Base-by-base conservation (phyloP, 2,113 vertebrate genomes). In the Choloepus hoffmanni region DNA sequence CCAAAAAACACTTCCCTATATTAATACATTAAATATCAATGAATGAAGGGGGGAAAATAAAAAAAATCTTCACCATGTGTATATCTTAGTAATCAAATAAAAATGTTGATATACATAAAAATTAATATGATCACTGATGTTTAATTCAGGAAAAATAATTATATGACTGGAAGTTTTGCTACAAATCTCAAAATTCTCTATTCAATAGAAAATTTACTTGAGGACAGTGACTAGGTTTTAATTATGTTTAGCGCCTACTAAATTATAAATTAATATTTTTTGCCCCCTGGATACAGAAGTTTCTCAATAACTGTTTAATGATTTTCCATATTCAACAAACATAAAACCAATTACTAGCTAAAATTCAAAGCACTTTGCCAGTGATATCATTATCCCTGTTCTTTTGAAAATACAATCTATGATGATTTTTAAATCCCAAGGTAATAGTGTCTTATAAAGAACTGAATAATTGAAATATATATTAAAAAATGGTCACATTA, bases 141-240 rank as follows among this genome's bases (percentile, higher is more conserved):
- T 95, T 83, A 83, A 70, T 83, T 94, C 50, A 88, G 73, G 48
- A 95, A 89, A 89, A 92, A 85, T 0, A 33, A 95, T 1, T 55
- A 45, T 43, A 65, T 45, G 68, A 62, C 63, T 89, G 53, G 62
- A 94, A 82, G 36, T 90, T 85, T 60, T 95, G 58, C 53, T 89
- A 43, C 1, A 3, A n/a, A 62, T n/a, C 86, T 7, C 89, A n/a
- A 70, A 85, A 78, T 11, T 67, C n/a, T 81, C 77, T 74, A 87
- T 82, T 89, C n/a, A 58, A 15, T 78, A 84, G 14, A 67, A 33
- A 62, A 15, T 79, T 83, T 14, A 78, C 16, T 26, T 94, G 40
- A 89, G 5, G 81, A 33, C 36, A 78, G 55, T 30, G 21, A 21
- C 11, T 40, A 89, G 36, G n/a, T 50, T 72, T 92, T 62, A 95